A percentile compares a stretch with the other conserved stretches of the same genome.
Evolutionary conservation across 2,888 invertebrate genomes (phyloP).

Genomic region (Cephalotes varians): DNA sequence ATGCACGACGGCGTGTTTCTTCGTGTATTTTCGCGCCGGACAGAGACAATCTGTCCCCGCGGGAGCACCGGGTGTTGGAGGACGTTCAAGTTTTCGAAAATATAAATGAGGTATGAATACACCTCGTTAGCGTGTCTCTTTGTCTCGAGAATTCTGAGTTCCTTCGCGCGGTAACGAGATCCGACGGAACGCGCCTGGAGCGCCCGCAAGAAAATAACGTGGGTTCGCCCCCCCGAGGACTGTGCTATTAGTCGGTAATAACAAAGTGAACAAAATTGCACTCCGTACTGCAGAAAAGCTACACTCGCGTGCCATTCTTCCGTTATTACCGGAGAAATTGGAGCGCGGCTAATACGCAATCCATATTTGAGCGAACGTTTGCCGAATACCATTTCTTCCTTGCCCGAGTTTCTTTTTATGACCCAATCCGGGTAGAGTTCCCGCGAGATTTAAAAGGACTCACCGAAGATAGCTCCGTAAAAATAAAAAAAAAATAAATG

Average conservation of each 20-base stretch:
- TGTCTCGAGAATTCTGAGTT: neutral
- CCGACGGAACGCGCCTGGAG: neutral
- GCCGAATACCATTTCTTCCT: neutral
- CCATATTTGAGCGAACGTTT: slow-evolving; percentile 16
- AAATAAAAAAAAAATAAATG: neutral
- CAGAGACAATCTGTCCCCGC: slow-evolving; percentile 22
- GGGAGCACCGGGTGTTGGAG: slow-evolving; percentile 21
- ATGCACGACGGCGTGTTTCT: neutral
- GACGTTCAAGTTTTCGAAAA: slow-evolving; percentile 3
- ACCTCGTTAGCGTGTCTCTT: slow-evolving; percentile 10
- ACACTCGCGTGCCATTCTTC: neutral
- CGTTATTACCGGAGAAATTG: slow-evolving; percentile 23
- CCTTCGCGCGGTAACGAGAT: neutral
- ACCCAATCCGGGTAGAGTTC: too few relatives aligned
- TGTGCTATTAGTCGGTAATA: neutral
- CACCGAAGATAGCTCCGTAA: neutral
- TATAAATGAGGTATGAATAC: neutral
- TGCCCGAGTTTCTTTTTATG: too few relatives aligned
- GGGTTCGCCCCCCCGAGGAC: neutral
- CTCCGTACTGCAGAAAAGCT: neutral
- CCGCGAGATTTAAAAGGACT: neutral
- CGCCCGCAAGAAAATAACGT: neutral
- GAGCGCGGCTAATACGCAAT: slow-evolving; percentile 7
- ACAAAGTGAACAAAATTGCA: neutral
- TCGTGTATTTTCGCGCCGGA: slow-evolving; percentile 24